Evolutionary conservation across 2,113 vertebrate species (phyloP).

Genomic region (Pluvianellus socialis): DNA sequence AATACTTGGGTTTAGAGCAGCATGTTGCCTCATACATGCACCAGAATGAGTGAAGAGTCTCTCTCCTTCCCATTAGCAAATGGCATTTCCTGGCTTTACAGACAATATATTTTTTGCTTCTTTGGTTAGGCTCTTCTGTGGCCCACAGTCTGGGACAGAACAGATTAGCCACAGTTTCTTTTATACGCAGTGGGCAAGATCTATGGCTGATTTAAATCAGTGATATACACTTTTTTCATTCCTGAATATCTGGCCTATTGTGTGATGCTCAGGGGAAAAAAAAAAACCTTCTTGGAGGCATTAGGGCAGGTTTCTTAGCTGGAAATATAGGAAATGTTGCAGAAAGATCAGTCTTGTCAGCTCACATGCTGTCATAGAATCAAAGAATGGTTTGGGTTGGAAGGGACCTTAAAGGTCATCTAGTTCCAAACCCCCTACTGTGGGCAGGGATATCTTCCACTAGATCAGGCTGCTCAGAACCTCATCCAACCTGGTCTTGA

Average conservation of each 20-base stretch:
- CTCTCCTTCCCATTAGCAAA: not conserved
- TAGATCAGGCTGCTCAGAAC: not conserved
- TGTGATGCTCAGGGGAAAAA: not conserved
- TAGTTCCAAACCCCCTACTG: fast-evolving
- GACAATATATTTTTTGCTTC: not conserved
- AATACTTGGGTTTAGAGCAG: not conserved
- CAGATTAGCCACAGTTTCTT: not conserved
- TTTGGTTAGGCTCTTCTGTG: not conserved
- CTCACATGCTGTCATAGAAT: not conserved
- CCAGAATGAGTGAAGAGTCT: not conserved
- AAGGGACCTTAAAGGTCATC: not conserved
- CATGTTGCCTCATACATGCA: not conserved
- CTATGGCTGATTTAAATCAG: not conserved
- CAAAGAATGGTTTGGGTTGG: not conserved
- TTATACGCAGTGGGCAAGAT: not conserved
- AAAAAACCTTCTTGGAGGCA: not conserved
- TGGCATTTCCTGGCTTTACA: not conserved
- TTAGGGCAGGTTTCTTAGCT: not conserved
- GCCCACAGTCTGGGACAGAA: not conserved
- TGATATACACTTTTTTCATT: not conserved
- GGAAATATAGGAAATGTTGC: not conserved
- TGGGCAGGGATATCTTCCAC: not conserved
- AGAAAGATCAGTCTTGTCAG: not conserved
- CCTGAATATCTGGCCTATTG: not conserved
- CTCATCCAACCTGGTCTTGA: not conserved